Evolutionary conservation across 2,113 vertebrate species (phyloP).

Genomic region (Pavo muticus): DNA sequence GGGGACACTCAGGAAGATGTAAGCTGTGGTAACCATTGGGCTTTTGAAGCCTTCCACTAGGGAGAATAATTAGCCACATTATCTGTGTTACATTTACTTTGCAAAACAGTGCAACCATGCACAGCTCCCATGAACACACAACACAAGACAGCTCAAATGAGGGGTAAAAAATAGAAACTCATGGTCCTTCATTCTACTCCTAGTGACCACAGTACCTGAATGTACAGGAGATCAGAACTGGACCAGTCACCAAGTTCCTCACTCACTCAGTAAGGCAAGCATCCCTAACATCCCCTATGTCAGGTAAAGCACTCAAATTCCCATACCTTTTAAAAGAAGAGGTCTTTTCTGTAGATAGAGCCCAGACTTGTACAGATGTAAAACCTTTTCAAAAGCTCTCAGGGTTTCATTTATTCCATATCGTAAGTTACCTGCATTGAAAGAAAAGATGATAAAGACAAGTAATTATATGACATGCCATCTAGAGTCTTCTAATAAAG

Average conservation of each 20-base stretch:
- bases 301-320: neutral
- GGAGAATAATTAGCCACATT: neutral
- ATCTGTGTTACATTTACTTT: neutral
- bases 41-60: neutral
- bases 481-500: neutral
- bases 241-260: neutral
- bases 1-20: neutral
- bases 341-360: conserved; percentile 84
- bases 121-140: neutral
- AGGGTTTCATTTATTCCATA: conserved; percentile 86
- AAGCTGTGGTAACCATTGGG: neutral
- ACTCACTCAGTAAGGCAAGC: neutral
- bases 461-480: neutral
- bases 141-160: neutral
- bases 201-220: neutral
- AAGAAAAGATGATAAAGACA: neutral
- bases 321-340: conserved; percentile 82
- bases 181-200: neutral
- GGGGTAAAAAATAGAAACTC: neutral
- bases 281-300: neutral
- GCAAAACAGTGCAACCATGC: neutral
- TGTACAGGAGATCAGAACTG: neutral
- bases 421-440: conserved; percentile 83
- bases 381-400: conserved; percentile 86
- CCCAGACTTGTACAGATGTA: conserved; percentile 88